phyloP scores from a whole-genome alignment of 2,113 vertebrate species.

The Podarcis muralis region DNA sequence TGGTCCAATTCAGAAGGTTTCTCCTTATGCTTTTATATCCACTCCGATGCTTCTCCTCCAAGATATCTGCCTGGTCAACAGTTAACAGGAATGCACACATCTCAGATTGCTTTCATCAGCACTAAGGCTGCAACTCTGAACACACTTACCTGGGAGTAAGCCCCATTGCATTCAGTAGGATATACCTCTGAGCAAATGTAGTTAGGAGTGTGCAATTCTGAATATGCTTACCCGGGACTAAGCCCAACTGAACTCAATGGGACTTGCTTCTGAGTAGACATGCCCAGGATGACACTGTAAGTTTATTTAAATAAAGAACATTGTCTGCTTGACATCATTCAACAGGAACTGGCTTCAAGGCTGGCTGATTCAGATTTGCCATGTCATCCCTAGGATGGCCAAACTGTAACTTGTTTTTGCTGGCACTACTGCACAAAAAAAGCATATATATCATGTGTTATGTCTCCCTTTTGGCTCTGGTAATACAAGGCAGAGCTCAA shows the following conservation, averaged over 20 bases:
- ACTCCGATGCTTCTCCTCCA: background rate
- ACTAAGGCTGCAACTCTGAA: background rate
- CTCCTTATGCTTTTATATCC: background rate
- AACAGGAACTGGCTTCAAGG: background rate
- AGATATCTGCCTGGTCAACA: background rate
- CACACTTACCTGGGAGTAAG: background rate
- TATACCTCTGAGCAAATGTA: background rate
- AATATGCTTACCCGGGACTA: background rate
- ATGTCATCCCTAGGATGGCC: fast-evolving
- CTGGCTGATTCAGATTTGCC: background rate
- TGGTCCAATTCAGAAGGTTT: background rate
- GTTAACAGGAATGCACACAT: background rate
- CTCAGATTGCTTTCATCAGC: background rate
- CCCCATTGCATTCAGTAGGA: background rate
- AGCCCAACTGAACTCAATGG: background rate
- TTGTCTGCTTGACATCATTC: no score
- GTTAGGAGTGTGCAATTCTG: background rate
- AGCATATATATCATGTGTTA: fast-evolving
- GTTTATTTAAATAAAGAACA: background rate
- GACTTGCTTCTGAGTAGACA: background rate
- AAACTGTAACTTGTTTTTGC: fast-evolving
- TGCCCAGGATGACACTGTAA: background rate
- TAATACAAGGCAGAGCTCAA: background rate
- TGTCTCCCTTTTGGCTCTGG: background rate
- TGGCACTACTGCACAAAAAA: fast-evolving